Base-by-base conservation (phyloP, 2,113 vertebrate genomes). In the Sylvia atricapilla region DNA sequence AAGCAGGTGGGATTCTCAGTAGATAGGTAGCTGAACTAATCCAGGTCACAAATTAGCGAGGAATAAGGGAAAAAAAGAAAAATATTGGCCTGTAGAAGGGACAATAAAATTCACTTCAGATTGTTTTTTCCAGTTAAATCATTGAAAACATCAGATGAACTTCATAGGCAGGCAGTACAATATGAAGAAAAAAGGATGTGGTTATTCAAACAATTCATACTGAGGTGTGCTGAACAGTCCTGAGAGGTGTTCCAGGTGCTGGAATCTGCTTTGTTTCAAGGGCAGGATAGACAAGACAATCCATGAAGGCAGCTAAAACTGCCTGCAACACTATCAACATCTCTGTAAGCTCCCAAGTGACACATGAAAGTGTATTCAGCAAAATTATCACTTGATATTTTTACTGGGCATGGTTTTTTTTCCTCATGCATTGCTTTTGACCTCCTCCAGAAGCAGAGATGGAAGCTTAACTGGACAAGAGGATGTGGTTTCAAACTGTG, bases 401-500 rank as follows among this genome's bases (percentile, higher is more conserved):
- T 30, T 33, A 39, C 15, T 60, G 19, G 47, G 21, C 9, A 7
- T 44, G 20, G 5, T 58, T 59, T 55, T 55, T 37, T 46, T 5
- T 20, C 27, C 8, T 69, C 30, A 41, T 37, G 39, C 0, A 12
- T 27, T 76, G 7, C 7, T 74, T 81, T 81, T 24, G 15, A 25
- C 6, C 39, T 44, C 11, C n/a, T 84, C 58, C 13, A 62, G 27
- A 84, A 47, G 10, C 27, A 52, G 19, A 67, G 6, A 8, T 31
- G 5, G 27, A 73, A 74, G 6, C 11, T 41, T 24, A 50, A 76
- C 8, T 27, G 22, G 11, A 35, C 25, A 50, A 21, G 44, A 58
- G 2, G 7, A 50, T 0, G 0, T 44, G 15, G 12, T 19, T 4
- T 23, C 15, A 66, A 8, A 27, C 11, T 5, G 1, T 39, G 11